Evolutionary conservation across 2,113 vertebrate genomes (phyloP), one percentile per base, ranked within the genome.

Genomic region (Chrysemys picta): DNA sequence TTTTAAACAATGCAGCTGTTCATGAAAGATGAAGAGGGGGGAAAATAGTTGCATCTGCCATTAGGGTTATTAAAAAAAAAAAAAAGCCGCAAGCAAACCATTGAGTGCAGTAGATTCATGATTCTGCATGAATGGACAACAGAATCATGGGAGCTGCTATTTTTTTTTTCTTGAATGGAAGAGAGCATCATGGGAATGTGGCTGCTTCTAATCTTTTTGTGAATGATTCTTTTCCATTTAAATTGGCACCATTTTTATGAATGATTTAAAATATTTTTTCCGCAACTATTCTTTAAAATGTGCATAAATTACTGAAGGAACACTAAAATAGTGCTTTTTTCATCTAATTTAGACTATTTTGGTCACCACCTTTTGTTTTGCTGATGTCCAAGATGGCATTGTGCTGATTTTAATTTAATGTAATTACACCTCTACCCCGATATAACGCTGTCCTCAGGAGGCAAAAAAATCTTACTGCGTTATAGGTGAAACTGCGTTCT

Each of bases 61-160:
- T 96, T 78, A 87, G 72, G 88, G 90, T 72, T 93, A 3, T 91
- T 89, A 78, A 1, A 50, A 50, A 50, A 81, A 31, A 1, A 80
- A 21, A 91, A 75, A 94, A 69, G 93, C 83, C 82, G 87, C 25
- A 87, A 79, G 92, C 80, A 59, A 89, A 79, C 27, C 80, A 42
- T 38, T 0, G 88, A 94, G 95, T 96, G 93, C 84, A 89, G 90
- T 84, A 72, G 96, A 93, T 97, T 97, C 92, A 95, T 93, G 95
- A 97, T 97, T 98, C 95, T 98, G 95, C 93, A 98, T 98, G 96
- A 98, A 98, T 97, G 97, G 96, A 91, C 47, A 84, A 90, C 82
- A 52, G 94, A 89, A 93, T 80, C 93, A 96, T 95, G 95, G 97
- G 94, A 96, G 86, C 88, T 52, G 42, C 38, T 1, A 91, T 94